phyloP scores from a whole-genome alignment of 2,888 invertebrate genomes.

The Lepidochitona cinerea region DNA sequence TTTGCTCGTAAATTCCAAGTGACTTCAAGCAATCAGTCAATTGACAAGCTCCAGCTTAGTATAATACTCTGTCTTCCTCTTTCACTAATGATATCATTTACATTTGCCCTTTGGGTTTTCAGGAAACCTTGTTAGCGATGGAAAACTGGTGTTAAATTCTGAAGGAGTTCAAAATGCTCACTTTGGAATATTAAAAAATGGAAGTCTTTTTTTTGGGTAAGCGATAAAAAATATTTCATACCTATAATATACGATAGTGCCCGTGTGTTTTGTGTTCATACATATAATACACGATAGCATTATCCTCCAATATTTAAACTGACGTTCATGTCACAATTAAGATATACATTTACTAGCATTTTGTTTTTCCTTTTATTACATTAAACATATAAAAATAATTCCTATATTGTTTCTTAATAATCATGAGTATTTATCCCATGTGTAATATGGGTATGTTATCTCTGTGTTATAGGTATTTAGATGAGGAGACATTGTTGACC shows the following conservation, averaged over 20 bases:
- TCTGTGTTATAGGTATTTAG: constrained; percentile 66
- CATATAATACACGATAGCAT: no score
- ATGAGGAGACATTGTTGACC: constrained; percentile 58
- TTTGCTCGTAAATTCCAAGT: no score
- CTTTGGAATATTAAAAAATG: constrained; percentile 68
- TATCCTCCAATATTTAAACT: no score
- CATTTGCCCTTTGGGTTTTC: constrained; percentile 8
- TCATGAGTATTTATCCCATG: no score
- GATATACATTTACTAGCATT: neutral
- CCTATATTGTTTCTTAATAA: no score
- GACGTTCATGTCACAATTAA: no score
- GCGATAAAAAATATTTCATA: no score
- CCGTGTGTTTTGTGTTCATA: no score
- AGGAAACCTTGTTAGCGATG: constrained; percentile 69
- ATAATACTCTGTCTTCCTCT: neutral
- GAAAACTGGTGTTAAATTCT: constrained; percentile 56
- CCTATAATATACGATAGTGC: no score
- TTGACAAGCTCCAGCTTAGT: no score
- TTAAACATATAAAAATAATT: neutral
- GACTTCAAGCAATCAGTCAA: no score
- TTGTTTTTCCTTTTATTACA: neutral
- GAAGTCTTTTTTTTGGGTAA: constrained; percentile 69
- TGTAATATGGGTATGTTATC: no score
- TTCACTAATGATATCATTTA: neutral
- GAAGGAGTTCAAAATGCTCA: constrained; percentile 70